Conservation (phyloP, 2,797 vertebrate genomes). For the Stomatorhinus walkeri region DNA sequence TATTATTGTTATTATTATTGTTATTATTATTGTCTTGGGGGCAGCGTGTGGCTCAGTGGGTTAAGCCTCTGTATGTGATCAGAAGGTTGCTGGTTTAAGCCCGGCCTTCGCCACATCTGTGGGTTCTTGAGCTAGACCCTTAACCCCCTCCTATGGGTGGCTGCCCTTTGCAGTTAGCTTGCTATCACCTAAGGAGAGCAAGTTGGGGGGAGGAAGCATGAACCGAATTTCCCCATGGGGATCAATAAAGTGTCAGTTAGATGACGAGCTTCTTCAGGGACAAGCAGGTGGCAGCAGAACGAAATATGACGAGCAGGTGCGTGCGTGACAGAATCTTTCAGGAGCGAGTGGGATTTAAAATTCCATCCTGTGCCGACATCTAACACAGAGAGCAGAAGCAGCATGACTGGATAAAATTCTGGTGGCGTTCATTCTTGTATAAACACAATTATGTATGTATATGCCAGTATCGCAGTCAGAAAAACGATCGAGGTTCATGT, state of each 20-base stretch:
- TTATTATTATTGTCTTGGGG: background rate
- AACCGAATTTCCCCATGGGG: background rate
- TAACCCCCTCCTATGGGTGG: background rate
- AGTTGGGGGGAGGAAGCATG: background rate
- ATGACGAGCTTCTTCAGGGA: background rate
- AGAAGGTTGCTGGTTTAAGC: background rate
- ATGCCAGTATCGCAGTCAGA: background rate
- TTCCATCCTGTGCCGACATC: background rate
- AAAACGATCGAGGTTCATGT: background rate
- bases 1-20: too few species aligned
- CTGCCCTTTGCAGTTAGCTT: background rate
- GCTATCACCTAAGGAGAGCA: background rate
- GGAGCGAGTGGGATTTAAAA: background rate
- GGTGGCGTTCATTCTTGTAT: background rate
- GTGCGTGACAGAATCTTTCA: background rate
- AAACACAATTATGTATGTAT: background rate
- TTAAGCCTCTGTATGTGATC: background rate
- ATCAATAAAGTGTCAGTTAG: background rate
- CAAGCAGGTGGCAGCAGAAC: background rate
- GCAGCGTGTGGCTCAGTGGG: background rate
- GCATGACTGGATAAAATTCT: background rate
- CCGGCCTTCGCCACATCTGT: background rate
- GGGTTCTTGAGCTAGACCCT: background rate
- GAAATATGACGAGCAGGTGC: background rate
- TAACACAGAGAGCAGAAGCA: background rate